Conservation (phyloP, 2,113 vertebrate species). For the Heloderma charlesbogerti region DNA sequence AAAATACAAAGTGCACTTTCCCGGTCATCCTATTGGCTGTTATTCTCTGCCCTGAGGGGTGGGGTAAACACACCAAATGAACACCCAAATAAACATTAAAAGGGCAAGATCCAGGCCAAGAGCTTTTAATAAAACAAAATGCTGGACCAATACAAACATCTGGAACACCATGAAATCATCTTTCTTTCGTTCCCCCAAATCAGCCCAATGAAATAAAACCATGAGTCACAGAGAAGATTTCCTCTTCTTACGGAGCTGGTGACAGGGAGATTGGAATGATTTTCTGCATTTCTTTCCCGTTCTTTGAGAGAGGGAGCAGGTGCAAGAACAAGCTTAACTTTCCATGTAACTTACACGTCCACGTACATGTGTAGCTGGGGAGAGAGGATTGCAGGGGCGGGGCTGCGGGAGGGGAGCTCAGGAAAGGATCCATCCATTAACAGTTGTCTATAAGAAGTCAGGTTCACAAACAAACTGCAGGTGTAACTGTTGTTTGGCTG, state of each 20-base stretch:
- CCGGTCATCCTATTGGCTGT: conserved; percentile 43
- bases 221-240: accelerated
- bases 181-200: background rate
- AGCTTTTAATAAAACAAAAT: accelerated
- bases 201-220: accelerated
- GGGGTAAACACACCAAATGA: background rate
- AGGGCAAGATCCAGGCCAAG: background rate
- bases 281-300: background rate
- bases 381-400: background rate
- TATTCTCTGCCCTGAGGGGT: conserved; percentile 17
- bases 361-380: background rate
- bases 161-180: accelerated
- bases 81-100: conserved; percentile 19
- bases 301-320: conserved; percentile 53
- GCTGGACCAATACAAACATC: accelerated
- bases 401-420: background rate
- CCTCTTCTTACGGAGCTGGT: background rate
- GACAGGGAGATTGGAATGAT: background rate
- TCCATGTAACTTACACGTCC: conserved; percentile 44
- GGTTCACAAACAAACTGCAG: conserved; percentile 73
- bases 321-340: conserved; percentile 28
- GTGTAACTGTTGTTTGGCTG: conserved; percentile 66
- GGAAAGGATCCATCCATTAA: conserved; percentile 63
- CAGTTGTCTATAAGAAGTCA: conserved; percentile 40
- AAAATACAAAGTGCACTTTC: conserved; percentile 14